A percentile compares a stretch with the other conserved stretches of the same genome.
These are phyloP conservation scores for Melanotaenia maccullochi DNA, from an alignment of 2,797 vertebrate species.

Conservation along the genomic window DNA sequence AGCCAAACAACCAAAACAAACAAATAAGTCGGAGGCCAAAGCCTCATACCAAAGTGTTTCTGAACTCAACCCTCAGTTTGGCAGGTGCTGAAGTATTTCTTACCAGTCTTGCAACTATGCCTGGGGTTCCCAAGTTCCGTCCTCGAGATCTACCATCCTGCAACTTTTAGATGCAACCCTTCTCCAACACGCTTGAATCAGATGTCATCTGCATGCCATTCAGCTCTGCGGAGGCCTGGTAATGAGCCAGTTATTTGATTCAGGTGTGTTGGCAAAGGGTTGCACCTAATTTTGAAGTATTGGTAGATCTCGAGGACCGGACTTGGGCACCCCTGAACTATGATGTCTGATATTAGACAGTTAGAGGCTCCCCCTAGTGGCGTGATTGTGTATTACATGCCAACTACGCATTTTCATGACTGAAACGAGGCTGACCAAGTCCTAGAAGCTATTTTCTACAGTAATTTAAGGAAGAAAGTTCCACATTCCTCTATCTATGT, in stretches of 20 bases:
- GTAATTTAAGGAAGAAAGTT: neutral
- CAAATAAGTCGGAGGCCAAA: neutral
- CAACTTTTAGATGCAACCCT: too few relatives aligned
- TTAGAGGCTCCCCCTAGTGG: slow-evolving; percentile 14
- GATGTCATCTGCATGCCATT: too few relatives aligned
- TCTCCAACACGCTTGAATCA: too few relatives aligned
- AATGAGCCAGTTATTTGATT: too few relatives aligned
- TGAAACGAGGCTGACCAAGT: neutral
- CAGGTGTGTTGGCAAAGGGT: too few relatives aligned
- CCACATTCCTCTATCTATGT: neutral
- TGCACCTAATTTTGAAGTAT: too few relatives aligned
- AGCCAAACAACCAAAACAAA: neutral
- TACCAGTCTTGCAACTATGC: neutral
- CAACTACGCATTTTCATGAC: neutral
- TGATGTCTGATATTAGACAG: neutral
- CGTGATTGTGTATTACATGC: neutral
- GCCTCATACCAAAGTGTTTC: neutral
- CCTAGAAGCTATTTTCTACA: neutral
- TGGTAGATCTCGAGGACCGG: too few relatives aligned
- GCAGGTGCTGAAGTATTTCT: neutral
- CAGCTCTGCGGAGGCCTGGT: too few relatives aligned
- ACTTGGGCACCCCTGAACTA: too few relatives aligned
- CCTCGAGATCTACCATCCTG: too few relatives aligned
- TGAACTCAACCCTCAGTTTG: neutral
- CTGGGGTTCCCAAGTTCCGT: too few relatives aligned